Percentiles rank a stretch among this genome's conserved stretches.
Conservation (phyloP, 1,140 invertebrate genomes). For the Drosophila aff. region DNA sequence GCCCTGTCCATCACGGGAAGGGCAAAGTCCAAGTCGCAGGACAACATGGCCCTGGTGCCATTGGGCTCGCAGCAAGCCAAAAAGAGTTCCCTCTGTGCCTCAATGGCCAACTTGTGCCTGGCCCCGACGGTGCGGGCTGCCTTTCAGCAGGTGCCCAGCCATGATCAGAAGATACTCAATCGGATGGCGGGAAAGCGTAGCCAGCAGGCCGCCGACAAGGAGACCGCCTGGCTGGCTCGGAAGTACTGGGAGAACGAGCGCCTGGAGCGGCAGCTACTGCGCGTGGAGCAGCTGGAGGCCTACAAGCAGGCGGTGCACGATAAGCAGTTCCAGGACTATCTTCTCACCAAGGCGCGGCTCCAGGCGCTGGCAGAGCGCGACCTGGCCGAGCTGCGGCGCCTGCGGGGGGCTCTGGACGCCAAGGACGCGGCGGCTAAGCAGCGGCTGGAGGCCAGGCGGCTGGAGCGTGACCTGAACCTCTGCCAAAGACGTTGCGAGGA, state of each 20-base stretch:
- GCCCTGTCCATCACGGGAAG: conserved; percentile 46
- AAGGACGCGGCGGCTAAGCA: conserved; percentile 71
- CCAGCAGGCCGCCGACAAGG: conserved; percentile 72
- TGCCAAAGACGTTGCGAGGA: conserved; percentile 73
- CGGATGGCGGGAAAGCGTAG: conserved; percentile 81
- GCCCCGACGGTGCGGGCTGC: conserved; percentile 70
- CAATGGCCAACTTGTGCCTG: conserved; percentile 80
- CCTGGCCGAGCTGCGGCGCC: conserved; percentile 62
- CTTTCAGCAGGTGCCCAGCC: conserved; percentile 70
- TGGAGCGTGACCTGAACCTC: conserved; percentile 66
- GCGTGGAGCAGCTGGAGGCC: conserved; percentile 79
- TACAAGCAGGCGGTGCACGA: conserved; percentile 78
- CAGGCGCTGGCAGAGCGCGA: conserved; percentile 75
- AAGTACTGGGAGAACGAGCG: conserved; percentile 84
- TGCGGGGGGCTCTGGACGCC: conserved; percentile 63
- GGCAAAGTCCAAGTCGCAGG: conserved; percentile 66
- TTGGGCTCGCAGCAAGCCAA: conserved; percentile 8
- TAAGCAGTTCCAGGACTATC: conserved; percentile 81
- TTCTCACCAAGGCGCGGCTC: conserved; percentile 71
- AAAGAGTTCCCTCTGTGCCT: conserved; percentile 53
- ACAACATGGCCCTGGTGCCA: conserved; percentile 50
- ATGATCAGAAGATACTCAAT: conserved; percentile 83
- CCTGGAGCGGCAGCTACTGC: conserved; percentile 72
- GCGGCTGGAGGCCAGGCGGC: conserved; percentile 58
- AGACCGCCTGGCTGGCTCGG: conserved; percentile 81